Percentiles rank a stretch among this genome's conserved stretches.
Conservation (phyloP, 2,113 vertebrate genomes). For the Platysternon megacephalum region DNA sequence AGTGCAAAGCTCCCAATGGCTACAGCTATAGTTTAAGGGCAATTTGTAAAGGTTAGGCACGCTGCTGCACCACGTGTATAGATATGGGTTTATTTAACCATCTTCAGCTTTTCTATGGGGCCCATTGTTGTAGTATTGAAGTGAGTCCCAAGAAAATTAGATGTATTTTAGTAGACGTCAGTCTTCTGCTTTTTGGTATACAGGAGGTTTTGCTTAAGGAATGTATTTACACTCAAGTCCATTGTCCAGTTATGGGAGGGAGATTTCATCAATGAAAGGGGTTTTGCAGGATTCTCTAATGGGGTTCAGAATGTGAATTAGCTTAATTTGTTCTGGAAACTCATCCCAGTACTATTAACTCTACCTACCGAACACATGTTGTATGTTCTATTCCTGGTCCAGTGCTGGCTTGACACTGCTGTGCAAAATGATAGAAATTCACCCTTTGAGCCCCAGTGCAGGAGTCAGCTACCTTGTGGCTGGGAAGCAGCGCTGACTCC, state of each 20-base stretch:
- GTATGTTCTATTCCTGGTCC: constrained; percentile 19
- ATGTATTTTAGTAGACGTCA: background rate
- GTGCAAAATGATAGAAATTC: constrained; percentile 6
- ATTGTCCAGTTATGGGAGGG: background rate
- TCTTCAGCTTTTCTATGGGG: constrained; percentile 28
- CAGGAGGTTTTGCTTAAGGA: background rate
- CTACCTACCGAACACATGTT: background rate
- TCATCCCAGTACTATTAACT: background rate
- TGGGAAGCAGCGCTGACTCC: background rate
- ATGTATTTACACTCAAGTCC: background rate
- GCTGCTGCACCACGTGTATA: background rate
- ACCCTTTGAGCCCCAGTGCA: background rate
- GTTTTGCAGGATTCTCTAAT: fast-evolving
- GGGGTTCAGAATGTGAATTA: background rate
- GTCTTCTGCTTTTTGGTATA: background rate
- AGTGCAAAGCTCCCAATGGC: background rate
- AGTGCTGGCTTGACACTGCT: background rate
- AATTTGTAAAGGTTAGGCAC: background rate
- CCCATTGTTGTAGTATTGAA: background rate
- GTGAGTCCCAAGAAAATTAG: background rate
- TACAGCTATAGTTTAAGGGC: background rate
- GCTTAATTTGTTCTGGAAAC: background rate
- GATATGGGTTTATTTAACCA: background rate
- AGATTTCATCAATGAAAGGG: background rate
- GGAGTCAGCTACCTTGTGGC: background rate